phyloP scores from a whole-genome alignment of 2,888 invertebrate species.

The Steromphala cineraria region DNA sequence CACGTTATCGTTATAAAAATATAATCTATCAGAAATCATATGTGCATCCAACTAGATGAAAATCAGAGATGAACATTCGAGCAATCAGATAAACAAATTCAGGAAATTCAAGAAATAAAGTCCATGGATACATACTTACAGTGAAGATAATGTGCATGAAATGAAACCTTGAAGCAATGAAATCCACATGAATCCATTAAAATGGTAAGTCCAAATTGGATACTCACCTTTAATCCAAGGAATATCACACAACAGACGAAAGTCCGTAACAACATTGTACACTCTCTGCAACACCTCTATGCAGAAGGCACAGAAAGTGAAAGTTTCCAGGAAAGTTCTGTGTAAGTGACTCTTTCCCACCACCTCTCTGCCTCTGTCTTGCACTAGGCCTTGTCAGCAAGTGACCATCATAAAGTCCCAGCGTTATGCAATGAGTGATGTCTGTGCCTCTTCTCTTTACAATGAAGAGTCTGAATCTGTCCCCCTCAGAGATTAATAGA shows the following conservation, averaged over 20 bases:
- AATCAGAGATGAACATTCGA: too few relatives aligned
- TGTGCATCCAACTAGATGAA: too few relatives aligned
- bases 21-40: too few relatives aligned
- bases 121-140: too few relatives aligned
- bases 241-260: constrained; percentile 1
- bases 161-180: background rate
- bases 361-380: background rate
- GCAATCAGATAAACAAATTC: too few relatives aligned
- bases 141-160: too few relatives aligned
- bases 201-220: background rate
- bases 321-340: background rate
- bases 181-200: background rate
- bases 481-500: background rate
- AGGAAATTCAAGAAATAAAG: too few relatives aligned
- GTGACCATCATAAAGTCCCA: background rate
- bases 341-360: background rate
- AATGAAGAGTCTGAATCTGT: background rate
- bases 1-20: too few relatives aligned
- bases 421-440: background rate
- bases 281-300: constrained; percentile 1
- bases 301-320: constrained; percentile 10
- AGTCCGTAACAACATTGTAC: constrained; percentile 1
- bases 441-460: background rate
- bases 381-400: background rate
- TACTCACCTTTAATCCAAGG: constrained; percentile 10